phyloP scores from a whole-genome alignment of 2,797 vertebrate genomes.

The Myotis myotis region DNA sequence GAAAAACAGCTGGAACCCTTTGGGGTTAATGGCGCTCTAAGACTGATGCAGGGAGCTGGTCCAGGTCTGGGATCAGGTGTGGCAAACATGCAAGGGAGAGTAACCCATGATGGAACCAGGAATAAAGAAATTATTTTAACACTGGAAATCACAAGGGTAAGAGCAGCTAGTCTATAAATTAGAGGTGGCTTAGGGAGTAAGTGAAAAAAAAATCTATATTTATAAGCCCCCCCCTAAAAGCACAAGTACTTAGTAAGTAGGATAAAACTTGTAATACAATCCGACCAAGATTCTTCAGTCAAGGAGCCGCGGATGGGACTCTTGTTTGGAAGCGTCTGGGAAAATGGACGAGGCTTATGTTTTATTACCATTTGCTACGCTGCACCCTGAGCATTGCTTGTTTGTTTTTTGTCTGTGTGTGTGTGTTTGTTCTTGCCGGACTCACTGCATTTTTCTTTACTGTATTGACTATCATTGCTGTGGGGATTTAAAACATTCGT shows the following conservation, averaged over 20 bases:
- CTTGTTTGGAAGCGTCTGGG: not conserved
- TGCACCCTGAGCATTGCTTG: not conserved
- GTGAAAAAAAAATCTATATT: not conserved
- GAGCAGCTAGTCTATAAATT: not conserved
- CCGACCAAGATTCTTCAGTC: not conserved
- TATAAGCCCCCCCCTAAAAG: not conserved
- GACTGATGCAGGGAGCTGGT: fast-evolving
- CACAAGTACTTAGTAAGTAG: not conserved
- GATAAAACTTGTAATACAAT: not conserved
- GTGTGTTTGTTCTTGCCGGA: not conserved
- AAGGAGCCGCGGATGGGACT: not conserved
- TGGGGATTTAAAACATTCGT: not conserved
- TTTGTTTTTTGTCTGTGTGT: not conserved
- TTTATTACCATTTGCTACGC: not conserved
- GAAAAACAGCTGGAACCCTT: not conserved
- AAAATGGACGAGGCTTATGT: not conserved
- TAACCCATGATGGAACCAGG: not conserved
- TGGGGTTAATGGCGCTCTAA: not conserved
- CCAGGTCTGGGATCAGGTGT: fast-evolving
- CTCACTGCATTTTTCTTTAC: not conserved
- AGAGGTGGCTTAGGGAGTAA: not conserved
- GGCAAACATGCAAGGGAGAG: not conserved
- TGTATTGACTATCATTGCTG: not conserved
- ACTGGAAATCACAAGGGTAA: not conserved
- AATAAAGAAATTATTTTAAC: not conserved